Evolutionary conservation across 2,113 vertebrate species (phyloP), one percentile per base, ranked within the genome.

Genomic region (Ageneiosus marmoratus): DNA sequence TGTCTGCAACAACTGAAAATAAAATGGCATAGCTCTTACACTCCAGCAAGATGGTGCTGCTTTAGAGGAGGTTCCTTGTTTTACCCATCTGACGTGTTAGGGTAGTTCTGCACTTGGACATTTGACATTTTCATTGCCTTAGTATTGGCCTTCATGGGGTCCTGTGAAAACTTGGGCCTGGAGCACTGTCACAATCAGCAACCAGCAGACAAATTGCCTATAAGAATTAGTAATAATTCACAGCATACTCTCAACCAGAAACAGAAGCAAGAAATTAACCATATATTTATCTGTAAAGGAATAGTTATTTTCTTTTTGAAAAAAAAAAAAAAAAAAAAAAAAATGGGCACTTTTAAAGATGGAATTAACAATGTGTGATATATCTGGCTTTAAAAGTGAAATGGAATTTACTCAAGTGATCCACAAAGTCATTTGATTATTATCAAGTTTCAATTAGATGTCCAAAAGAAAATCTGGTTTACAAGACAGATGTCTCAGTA

Each of bases 341-440:
- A 34, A 3, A 0, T 22, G 34, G 16, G 6, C 16, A 67, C 32
- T 8, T 67, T 67, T 53, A 60, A 10, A 63, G 13, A 34, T 34
- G 29, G 7, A 27, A 12, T 5, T 77, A 58, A 46, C 46, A 58
- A 10, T 69, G 9, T 46, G 44, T 46, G 44, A 46, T 9, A 3
- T 46, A 46, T 46, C 44, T 46, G 44, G 6, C 44, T 46, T 48
- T 48, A 9, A 48, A 12, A 48, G 11, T 48, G 9, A 48, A 10
- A 9, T 13, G 46, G 46, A 50, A 10, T 73, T 27, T 72, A 9
- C 62, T 77, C 37, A 12, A n/a, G 67, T 86, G 70, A 12, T 60
- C 51, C 58, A n/a, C 34, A 60, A 83, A 81, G 81, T 80, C 86
- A 83, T n/a, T 58, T 73, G 56, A 83, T 77, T 75, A 87, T 65